Base-by-base conservation (phyloP, 2,113 vertebrate species). In the Columba janthina region DNA sequence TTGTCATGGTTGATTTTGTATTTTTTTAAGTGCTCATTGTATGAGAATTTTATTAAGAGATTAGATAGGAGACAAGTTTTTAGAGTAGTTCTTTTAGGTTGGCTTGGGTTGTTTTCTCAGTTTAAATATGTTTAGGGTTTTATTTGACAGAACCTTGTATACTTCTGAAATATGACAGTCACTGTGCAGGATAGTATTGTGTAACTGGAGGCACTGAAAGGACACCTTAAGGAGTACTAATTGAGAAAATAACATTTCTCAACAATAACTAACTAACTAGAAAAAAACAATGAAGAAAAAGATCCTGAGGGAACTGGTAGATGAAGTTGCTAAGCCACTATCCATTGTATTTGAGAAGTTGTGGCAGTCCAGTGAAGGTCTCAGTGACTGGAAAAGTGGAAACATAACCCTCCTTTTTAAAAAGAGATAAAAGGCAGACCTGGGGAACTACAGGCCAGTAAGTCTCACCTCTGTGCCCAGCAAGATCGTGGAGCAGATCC, bases 231-330 rank as follows among this genome's bases (percentile, higher is more conserved):
- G 62, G 8, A 80, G 56, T 14, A 66, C 5, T 93, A 85, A 94
- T 56, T 90, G 81, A 95, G 44, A 79, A 90, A 3, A 40, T 15
- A 87, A 28, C 7, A 48, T 75, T 89, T 84, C 38, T 78, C 70
- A 90, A 75, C 51, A 90, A 80, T 93, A 97, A 96, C 97, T 74
- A 97, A 97, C 90, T 80, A 95, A 83, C 58, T 91, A 85, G 48
- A 84, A 93, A 86, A 42, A 95, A 20, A 10, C 7, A 77, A 24
- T 24, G 56, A 90, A 93, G 79, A 94, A 84, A 96, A 96, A 44
- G 75, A 96, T 19, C 8, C 44, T 46, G 44, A 19, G 44, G 44
- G 18, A 46, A 46, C 44, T 10, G 44, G 44, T 46, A 19, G 44
- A 46, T 46, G 44, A 46, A 46, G 18, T 46, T 46, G 44, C 44